Conservation (phyloP, 2,113 vertebrate species). For the Microtus pennsylvanicus region DNA sequence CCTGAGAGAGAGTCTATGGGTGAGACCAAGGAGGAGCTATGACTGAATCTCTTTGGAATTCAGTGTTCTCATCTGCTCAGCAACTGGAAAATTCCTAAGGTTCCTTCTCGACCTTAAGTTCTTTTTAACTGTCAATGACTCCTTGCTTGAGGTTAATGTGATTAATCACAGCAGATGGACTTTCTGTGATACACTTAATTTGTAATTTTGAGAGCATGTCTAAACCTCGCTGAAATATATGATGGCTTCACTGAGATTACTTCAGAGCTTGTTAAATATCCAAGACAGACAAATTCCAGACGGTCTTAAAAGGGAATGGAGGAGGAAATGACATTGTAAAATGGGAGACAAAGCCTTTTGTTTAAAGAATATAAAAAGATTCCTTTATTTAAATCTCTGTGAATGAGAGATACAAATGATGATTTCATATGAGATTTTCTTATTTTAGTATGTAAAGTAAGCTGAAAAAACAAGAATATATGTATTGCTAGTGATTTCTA, state of each 20-base stretch:
- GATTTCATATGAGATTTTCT: slow-evolving; percentile 14
- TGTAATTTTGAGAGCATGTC: slow-evolving; percentile 52
- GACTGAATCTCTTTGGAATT: neutral
- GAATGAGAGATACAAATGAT: slow-evolving; percentile 12
- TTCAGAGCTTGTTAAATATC: slow-evolving; percentile 52
- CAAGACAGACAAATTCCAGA: slow-evolving; percentile 55
- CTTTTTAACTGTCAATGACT: slow-evolving; percentile 36
- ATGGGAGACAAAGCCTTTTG: slow-evolving; percentile 25
- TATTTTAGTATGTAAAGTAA: slow-evolving; percentile 39
- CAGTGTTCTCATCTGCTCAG: neutral
- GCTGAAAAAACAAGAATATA: neutral
- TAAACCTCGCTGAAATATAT: slow-evolving; percentile 54
- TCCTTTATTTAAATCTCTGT: slow-evolving; percentile 31
- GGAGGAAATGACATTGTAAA: slow-evolving; percentile 13
- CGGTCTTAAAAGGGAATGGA: slow-evolving; percentile 20
- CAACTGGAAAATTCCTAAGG: neutral
- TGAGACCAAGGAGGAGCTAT: neutral
- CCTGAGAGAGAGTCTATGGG: neutral
- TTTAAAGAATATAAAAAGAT: neutral
- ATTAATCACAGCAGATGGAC: slow-evolving; percentile 58
- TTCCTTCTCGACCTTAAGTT: neutral
- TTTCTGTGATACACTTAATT: slow-evolving; percentile 59
- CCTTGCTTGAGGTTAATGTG: slow-evolving; percentile 40
- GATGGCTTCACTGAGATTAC: slow-evolving; percentile 50
- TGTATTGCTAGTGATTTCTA: slow-evolving; percentile 21